phyloP scores from a whole-genome alignment of 2,888 invertebrate genomes.

The Ophion slaviceki region DNA sequence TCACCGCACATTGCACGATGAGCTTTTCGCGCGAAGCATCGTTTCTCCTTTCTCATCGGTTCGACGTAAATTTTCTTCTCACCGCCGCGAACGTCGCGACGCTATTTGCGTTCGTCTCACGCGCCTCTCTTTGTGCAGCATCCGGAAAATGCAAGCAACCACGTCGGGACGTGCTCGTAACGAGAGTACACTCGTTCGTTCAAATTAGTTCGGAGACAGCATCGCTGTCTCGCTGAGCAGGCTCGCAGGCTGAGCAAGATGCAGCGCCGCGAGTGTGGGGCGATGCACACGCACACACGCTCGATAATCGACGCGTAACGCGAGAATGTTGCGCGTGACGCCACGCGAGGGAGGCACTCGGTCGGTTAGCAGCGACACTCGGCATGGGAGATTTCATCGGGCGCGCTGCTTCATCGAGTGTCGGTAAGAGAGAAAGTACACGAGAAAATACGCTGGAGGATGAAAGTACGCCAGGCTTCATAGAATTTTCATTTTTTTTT shows the following conservation, averaged over 20 bases:
- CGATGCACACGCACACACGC: not conserved
- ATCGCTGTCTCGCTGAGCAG: not conserved
- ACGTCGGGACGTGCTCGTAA: not conserved
- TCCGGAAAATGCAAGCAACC: not conserved
- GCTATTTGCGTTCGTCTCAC: too few relatives aligned
- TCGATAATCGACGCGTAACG: not conserved
- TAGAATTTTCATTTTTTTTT: too few relatives aligned
- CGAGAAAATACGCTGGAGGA: not conserved
- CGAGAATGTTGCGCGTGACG: not conserved
- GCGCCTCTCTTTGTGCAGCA: slow-evolving; percentile 20
- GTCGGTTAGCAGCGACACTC: not conserved
- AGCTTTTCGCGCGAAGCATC: too few relatives aligned
- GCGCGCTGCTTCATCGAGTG: not conserved
- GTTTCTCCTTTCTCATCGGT: too few relatives aligned
- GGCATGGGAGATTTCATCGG: not conserved
- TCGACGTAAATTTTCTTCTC: too few relatives aligned
- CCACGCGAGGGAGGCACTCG: not conserved
- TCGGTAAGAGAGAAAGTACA: not conserved
- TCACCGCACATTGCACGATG: not conserved
- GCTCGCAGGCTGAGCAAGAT: too few relatives aligned
- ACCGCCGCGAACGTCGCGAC: too few relatives aligned
- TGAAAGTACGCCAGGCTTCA: too few relatives aligned
- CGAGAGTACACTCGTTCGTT: not conserved
- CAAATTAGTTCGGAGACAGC: not conserved
- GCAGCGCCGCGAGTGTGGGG: not conserved